phyloP scores from a whole-genome alignment of 2,113 vertebrate species.

The Pelecanus crispus region DNA sequence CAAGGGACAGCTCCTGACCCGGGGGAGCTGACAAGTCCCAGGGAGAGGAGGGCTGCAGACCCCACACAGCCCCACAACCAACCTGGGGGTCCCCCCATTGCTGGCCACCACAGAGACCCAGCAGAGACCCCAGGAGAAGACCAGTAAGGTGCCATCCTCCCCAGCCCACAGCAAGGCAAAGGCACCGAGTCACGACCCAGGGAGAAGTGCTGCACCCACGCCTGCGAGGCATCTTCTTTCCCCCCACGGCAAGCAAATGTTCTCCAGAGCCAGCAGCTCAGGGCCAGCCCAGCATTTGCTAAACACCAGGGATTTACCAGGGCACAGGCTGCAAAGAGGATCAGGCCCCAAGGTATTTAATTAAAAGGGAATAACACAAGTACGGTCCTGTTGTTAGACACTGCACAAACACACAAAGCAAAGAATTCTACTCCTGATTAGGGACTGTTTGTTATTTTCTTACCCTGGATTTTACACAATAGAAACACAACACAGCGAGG shows the following conservation, averaged over 20 bases:
- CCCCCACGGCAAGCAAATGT: not conserved
- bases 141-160: not conserved
- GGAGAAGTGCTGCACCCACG: not conserved
- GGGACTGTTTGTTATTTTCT: not conserved
- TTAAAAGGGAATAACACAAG: not conserved
- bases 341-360: not conserved
- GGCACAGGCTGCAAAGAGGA: not conserved
- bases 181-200: not conserved
- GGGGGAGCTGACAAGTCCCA: not conserved
- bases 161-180: not conserved
- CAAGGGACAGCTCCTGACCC: not conserved
- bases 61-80: not conserved
- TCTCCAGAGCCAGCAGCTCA: not conserved
- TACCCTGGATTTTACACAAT: not conserved
- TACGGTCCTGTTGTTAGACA: not conserved
- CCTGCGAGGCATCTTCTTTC: no score
- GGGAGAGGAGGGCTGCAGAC: not conserved
- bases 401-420: not conserved
- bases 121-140: not conserved
- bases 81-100: accelerated
- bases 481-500: not conserved
- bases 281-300: not conserved
- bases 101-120: not conserved
- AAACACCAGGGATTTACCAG: not conserved
- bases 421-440: not conserved